Evolutionary conservation across 2,113 vertebrate genomes (phyloP).

Genomic region (Bagarius yarrelli): DNA sequence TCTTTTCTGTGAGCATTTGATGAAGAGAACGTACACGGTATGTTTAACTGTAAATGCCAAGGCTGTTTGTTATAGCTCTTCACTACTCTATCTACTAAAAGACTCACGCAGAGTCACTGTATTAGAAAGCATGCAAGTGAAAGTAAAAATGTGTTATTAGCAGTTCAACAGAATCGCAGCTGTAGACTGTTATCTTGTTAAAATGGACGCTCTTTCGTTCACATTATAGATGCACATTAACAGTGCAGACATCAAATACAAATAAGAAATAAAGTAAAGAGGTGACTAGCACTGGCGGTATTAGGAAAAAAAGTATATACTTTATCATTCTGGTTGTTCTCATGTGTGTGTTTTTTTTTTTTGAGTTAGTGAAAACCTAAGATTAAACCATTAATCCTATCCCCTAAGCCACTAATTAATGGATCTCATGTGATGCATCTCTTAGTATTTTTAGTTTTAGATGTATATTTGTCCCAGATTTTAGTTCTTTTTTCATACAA

Average conservation of each 20-base stretch:
- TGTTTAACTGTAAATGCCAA: background rate
- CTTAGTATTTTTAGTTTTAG: background rate
- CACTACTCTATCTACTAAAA: background rate
- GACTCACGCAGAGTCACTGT: background rate
- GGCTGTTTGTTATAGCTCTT: background rate
- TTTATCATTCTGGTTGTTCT: rapidly evolving
- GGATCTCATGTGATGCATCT: background rate
- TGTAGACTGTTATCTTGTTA: background rate
- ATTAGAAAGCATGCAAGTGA: too few species aligned
- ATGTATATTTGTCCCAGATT: too few species aligned
- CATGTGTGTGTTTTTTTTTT: background rate
- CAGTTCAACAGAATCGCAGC: background rate
- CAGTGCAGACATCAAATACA: background rate
- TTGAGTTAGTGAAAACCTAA: background rate
- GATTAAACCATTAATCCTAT: background rate
- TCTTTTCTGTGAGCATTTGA: conserved; percentile 11
- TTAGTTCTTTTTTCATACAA: background rate
- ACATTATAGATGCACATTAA: background rate
- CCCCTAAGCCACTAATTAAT: background rate
- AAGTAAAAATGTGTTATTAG: background rate
- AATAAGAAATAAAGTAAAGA: background rate
- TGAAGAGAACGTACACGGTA: background rate
- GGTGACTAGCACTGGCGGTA: too few species aligned
- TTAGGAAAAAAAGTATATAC: background rate
- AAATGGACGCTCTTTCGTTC: background rate